Evolutionary conservation across 2,888 invertebrate genomes (phyloP), one percentile per base, ranked within the genome.

Genomic region (Panorpa germanica): DNA sequence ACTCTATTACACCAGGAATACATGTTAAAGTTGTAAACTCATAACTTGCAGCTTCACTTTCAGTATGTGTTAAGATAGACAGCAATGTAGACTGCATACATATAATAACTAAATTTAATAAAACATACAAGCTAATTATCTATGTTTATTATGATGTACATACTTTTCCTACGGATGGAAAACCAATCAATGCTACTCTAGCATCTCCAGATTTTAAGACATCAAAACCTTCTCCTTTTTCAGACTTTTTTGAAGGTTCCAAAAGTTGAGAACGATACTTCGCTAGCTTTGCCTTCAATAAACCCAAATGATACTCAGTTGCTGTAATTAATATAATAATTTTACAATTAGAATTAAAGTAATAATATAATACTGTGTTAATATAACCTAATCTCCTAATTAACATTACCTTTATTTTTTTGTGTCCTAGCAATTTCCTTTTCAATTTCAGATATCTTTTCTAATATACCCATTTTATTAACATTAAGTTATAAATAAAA

Each of bases 191-290:
- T 5, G 95, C 93, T 9, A 95, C 90, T 47, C 96, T 63, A 6
- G 98, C 98, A 72, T 99, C 98, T 27, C 98, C 98, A 43, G 93
- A 93, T 55, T 99, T 99, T 41, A 96, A 66, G 7, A 98, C 98
- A 72, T 98, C 98, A 57, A 98, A 98, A 1, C 98, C 98, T 56
- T 88, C 86, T 13, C 91, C 91, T 51, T 95, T 95, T 41, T 88
- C 90, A 4, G 76, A 63, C 54, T 96, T 96, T 45, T 91, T 88
- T 0, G 82, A 65, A 0, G 96, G 96, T 50, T 98, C 96, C 33
- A 98, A 53, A 23, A 98, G 56, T 50, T 96, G 93, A 2, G 91
- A 81, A 19, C 93, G 67, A 50, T 90, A 91, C 49, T 93, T 93
- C 1, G 93, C 93, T 49, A 93, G 57, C 57, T 91, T 91, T 0